These are phyloP conservation scores for Caenorhabditis briggsae DNA, from an alignment of 1,140 invertebrate genomes.

Conservation along the genomic window DNA sequence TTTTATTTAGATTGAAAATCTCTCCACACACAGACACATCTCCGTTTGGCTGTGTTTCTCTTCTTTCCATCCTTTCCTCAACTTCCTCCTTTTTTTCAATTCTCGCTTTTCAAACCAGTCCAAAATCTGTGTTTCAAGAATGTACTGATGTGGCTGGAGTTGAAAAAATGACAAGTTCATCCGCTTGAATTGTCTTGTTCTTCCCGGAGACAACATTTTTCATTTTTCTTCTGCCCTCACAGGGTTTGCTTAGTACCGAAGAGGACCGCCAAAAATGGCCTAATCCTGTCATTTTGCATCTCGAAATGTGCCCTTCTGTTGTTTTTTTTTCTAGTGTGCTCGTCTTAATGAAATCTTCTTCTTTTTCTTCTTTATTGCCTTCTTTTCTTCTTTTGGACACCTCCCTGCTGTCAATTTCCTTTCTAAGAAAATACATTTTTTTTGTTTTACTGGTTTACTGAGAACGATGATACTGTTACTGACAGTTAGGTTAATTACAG, in stretches of 20 bases:
- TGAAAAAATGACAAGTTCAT: conserved; percentile 48
- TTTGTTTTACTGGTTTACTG: neutral
- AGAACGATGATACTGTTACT: too few relatives aligned
- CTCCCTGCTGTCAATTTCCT: neutral
- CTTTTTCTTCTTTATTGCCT: neutral
- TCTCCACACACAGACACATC: neutral
- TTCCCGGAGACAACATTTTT: conserved; percentile 27
- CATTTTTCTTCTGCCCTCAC: conserved; percentile 12
- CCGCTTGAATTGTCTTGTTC: neutral
- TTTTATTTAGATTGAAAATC: conserved; percentile 55
- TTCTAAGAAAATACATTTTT: neutral
- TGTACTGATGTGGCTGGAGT: conserved; percentile 16
- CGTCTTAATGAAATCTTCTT: conserved; percentile 27
- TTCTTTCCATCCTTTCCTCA: neutral
- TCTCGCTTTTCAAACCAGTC: conserved; percentile 4
- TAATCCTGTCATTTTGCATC: conserved; percentile 45
- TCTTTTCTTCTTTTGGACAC: neutral
- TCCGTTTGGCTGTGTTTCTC: neutral
- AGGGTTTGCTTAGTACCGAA: neutral
- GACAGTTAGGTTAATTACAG: too few relatives aligned
- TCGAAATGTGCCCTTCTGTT: conserved; percentile 13
- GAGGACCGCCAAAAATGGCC: conserved; percentile 39
- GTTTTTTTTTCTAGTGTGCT: neutral
- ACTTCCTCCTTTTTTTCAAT: neutral
- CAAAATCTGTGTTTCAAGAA: neutral